Percentiles rank a stretch among this genome's conserved stretches.
phyloP scores from a whole-genome alignment of 2,113 vertebrate genomes.

The Tachycineta bicolor region DNA sequence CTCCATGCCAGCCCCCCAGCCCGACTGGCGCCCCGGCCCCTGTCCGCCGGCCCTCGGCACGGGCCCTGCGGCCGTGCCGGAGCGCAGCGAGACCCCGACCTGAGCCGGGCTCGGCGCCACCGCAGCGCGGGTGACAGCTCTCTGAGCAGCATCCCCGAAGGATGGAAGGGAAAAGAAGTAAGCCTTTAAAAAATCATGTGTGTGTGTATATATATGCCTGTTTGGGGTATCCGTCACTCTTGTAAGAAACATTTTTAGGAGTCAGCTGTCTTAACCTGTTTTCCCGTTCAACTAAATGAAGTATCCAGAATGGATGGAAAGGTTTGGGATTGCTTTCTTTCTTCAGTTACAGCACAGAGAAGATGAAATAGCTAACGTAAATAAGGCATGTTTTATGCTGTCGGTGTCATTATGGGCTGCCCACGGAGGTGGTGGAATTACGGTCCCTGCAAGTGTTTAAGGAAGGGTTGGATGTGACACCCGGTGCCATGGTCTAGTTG shows the following conservation, averaged over 20 bases:
- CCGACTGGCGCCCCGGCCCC: not conserved
- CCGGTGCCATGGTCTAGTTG: not conserved
- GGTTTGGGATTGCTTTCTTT: not conserved
- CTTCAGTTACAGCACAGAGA: not conserved
- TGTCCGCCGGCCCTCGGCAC: not conserved
- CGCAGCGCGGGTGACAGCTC: not conserved
- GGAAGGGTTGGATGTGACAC: not conserved
- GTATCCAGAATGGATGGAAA: not conserved
- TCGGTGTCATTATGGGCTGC: not conserved
- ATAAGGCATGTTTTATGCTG: not conserved
- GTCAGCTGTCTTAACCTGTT: not conserved
- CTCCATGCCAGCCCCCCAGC: not conserved
- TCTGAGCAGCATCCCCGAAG: not conserved
- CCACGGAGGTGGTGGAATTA: not conserved
- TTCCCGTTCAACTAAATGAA: not conserved
- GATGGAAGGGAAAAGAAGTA: conserved; percentile 72
- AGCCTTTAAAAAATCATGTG: not conserved
- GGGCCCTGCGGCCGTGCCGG: not conserved
- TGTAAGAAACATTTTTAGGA: not conserved
- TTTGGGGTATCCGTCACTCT: not conserved
- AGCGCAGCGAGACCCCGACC: not conserved
- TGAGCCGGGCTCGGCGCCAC: not conserved
- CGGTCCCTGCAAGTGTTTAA: not conserved
- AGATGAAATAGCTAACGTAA: not conserved
- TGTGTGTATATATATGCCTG: no score